A percentile compares a stretch with the other conserved stretches of the same genome.
These are phyloP conservation scores for Hetaerina americana DNA, from an alignment of 1,140 invertebrate genomes.

Conservation along the genomic window DNA sequence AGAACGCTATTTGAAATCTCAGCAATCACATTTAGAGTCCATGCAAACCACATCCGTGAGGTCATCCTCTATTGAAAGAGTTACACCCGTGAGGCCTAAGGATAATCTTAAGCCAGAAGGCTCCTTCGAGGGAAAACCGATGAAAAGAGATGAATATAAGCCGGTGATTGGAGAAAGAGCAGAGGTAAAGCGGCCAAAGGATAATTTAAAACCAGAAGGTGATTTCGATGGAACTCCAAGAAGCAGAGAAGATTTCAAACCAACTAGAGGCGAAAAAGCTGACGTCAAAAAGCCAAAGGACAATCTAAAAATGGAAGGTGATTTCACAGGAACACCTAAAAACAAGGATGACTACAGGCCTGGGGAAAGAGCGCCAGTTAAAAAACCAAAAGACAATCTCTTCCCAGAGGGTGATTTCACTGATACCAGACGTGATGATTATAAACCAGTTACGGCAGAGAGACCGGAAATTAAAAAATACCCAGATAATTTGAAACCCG, in stretches of 20 bases:
- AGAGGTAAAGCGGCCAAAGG: slow-evolving; percentile 24
- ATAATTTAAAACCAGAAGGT: slow-evolving; percentile 20
- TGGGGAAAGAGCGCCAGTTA: slow-evolving; percentile 25
- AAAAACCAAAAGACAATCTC: slow-evolving; percentile 16
- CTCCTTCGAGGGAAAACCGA: slow-evolving; percentile 17
- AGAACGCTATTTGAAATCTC: slow-evolving; percentile 42
- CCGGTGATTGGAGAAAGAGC: slow-evolving; percentile 21
- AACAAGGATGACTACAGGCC: slow-evolving; percentile 17
- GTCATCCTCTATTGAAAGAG: background rate
- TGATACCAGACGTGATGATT: slow-evolving; percentile 31
- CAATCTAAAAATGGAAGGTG: slow-evolving; percentile 23
- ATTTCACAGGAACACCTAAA: slow-evolving; percentile 17
- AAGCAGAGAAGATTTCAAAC: slow-evolving; percentile 28
- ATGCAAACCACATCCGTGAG: background rate
- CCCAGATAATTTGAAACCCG: slow-evolving; percentile 27
- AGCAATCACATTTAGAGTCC: background rate
- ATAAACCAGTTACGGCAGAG: slow-evolving; percentile 15
- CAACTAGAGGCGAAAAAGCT: slow-evolving; percentile 12
- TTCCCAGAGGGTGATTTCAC: slow-evolving; percentile 11
- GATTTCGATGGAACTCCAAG: slow-evolving; percentile 6
- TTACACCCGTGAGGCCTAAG: slow-evolving; percentile 24
- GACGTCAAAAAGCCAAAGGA: slow-evolving; percentile 15
- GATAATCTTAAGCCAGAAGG: slow-evolving; percentile 32
- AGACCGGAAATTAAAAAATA: slow-evolving; percentile 18
- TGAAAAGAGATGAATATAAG: background rate